Base-by-base conservation (phyloP, 2,888 invertebrate species). In the Cosmorhoe ocellata region DNA sequence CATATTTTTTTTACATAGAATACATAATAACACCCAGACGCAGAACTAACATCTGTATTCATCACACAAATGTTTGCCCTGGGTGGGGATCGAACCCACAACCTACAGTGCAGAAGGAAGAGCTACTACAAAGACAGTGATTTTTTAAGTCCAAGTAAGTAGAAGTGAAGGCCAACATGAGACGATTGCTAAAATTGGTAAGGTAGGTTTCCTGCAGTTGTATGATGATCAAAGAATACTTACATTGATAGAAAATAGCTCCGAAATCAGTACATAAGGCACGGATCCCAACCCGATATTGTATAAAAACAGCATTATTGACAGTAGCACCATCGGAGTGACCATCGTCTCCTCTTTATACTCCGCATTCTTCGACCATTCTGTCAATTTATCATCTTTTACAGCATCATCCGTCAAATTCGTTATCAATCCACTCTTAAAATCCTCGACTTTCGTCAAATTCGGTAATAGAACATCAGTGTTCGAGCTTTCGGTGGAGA, bases 231-330 rank as follows among this genome's bases (percentile, higher is more conserved):
- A 8, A 5, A 32, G 5, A 33, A 31, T 72, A 88, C 90, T 86
- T 49, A 90, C 90, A 66, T 87, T 81, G 9, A 84, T 74, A 32
- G 82, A 67, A 76, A 90, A 90, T 44, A 89, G 57, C 42, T 90
- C 90, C 14, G 88, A 81, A 51, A 88, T 78, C 48, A 90, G 70
- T 24, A 90, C 87, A 62, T 81, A 89, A 77, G 90, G 90, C 74
- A 90, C 84, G 7, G 90, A 88, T 54, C 90, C 90, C 62, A 90
- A 71, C 36, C 90, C 90, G 39, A 89, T 79, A 51, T 90, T 90
- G 62, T 86, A 90, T 51, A 90, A 66, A 64, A 90, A 90, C 31
- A 89, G 59, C 38, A 83, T 79, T 40, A 77, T 45, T 1, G 90
- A 90, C 40, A 90, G 51, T 59, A 90, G 55, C 22, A 79, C 66